Evolutionary conservation across 2,797 vertebrate genomes (phyloP).

Genomic region (Alca torda): DNA sequence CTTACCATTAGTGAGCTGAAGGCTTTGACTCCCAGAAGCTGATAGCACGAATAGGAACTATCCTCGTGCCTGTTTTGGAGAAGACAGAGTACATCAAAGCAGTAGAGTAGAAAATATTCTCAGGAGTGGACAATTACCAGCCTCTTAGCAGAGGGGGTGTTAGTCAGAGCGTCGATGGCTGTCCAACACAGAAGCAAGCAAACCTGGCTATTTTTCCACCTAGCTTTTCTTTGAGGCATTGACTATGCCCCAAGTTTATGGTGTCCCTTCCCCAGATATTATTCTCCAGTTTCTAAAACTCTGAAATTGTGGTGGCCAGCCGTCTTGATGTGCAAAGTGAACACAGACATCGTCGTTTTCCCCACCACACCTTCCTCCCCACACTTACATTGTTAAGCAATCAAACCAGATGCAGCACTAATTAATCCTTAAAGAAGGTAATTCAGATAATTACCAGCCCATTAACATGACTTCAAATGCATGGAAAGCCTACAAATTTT

Average conservation of each 20-base stretch:
- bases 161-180: neutral
- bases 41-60: conserved; percentile 10
- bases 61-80: neutral
- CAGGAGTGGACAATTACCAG: neutral
- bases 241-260: neutral
- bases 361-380: neutral
- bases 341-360: neutral
- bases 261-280: neutral
- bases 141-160: neutral
- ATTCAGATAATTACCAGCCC: neutral
- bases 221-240: neutral
- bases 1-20: conserved; percentile 33
- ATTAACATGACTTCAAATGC: neutral
- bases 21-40: neutral
- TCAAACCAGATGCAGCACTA: neutral
- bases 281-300: neutral
- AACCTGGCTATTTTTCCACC: neutral
- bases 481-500: neutral
- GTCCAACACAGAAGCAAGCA: neutral
- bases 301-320: neutral
- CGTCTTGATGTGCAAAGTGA: neutral
- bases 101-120: neutral
- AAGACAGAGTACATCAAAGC: neutral
- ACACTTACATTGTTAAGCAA: neutral
- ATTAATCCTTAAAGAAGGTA: neutral